Base-by-base conservation (phyloP, 92 coral and sea anemone genomes). In the Nematostella vectensis region DNA sequence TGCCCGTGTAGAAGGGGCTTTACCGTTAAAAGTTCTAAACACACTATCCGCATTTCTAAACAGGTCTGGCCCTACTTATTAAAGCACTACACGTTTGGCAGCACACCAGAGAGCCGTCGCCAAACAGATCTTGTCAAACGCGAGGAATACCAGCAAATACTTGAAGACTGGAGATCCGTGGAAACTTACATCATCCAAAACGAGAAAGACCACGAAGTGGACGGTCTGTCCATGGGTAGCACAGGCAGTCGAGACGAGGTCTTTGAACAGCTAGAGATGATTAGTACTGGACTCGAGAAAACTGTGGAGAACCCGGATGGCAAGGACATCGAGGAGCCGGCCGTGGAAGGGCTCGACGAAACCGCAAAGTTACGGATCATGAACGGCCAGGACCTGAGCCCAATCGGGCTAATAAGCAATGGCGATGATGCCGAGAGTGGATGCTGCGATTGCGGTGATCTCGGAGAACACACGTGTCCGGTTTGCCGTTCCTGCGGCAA, bases 1-100 rank as follows among this genome's bases (percentile, higher is more conserved):
- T n/a, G n/a, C n/a, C n/a, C n/a, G n/a, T n/a, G n/a, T n/a, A n/a
- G n/a, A n/a, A n/a, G n/a, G n/a, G n/a, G n/a, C n/a, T n/a, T n/a
- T n/a, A n/a, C n/a, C n/a, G n/a, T n/a, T n/a, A n/a, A n/a, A n/a
- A n/a, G n/a, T n/a, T n/a, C n/a, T n/a, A n/a, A n/a, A n/a, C n/a
- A n/a, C n/a, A n/a, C n/a, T n/a, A n/a, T n/a, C n/a, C n/a, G n/a
- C n/a, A n/a, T n/a, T n/a, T n/a, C n/a, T n/a, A n/a, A n/a, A n/a
- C n/a, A 87, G 98, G 96, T 78, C 25, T 91, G 98, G 98, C 98
- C 98, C 6, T 91, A 87, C 52, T 63, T 87, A 28, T 85, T 91
- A 15, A 85, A 82, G 22, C 89, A 91, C 64, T 76, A 91, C 76
- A 71, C 61, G 60, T 91, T 87, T 58, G 96, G 98, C 6, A 82